Conservation (phyloP, 2,113 vertebrate species). For the mouse (Mus musculus) region GRCm39 chr9:83788001-83788500, state of each 20-base stretch:
- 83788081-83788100: conserved; percentile 57
- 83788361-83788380: background rate
- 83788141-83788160: background rate
- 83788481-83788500: too few relatives aligned
- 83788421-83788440: too few relatives aligned
- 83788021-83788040: background rate
- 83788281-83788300: background rate
- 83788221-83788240: background rate
- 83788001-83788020: conserved; percentile 23
- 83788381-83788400: background rate
- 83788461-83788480: too few relatives aligned
- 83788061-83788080: conserved; percentile 72
- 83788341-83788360: conserved; percentile 7
- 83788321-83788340: background rate
- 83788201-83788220: too few relatives aligned
- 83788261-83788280: conserved; percentile 12
- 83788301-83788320: background rate
- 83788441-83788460: too few relatives aligned
- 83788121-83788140: background rate
- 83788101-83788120: background rate
- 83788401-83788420: background rate
- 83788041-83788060: conserved; percentile 65
- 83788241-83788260: background rate
- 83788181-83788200: background rate
- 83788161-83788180: background rate